Evolutionary conservation across 2,888 invertebrate genomes (phyloP), one percentile per base, ranked within the genome.

Genomic region (Spilosoma lubricipeda): DNA sequence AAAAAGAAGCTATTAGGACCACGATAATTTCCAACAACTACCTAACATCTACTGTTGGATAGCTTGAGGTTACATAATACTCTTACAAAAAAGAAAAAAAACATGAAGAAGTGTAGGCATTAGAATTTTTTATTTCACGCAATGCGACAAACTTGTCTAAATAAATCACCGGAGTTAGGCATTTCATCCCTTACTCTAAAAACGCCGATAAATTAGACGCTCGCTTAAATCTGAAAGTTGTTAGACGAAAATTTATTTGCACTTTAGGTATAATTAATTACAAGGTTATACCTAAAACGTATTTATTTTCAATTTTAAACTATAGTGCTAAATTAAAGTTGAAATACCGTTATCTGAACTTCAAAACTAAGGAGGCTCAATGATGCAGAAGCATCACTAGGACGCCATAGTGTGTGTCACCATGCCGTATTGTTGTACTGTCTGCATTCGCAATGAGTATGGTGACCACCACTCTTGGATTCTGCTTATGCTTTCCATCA

Each of bases 181-280:
- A 59, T 27, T 27, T 59, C 13, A 59, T 27, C 27, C 59, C 27
- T 27, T 59, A 59, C 65, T 33, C 23, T 65, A 20, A 65, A 65
- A 65, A 59, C 59, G 59, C 59, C 59, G 59, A 65, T 36, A 65
- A 65, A 20, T 65, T 36, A 65, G 36, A 65, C 23, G 65, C 9
- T 36, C 65, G 30, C 64, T 18, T 33, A 64, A 64, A 23, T 64
- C 64, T 30, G 33, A 3, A 59, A 59, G 59, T 59, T 59, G 59
- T 27, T 15, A 59, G 11, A 67, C 36, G 67, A n/a, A 42, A n/a
- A n/a, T 42, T 27, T 20, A 30, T 68, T 68, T 23, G 20, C 3
- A 33, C 33, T 56, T 9, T n/a, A 56, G 9, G 11, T n/a, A 56
- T 56, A 56, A 56, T 56, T 56, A 56, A 56, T 3, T 56, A n/a